phyloP scores from a whole-genome alignment of 2,113 vertebrate genomes.

The Columba janthina region DNA sequence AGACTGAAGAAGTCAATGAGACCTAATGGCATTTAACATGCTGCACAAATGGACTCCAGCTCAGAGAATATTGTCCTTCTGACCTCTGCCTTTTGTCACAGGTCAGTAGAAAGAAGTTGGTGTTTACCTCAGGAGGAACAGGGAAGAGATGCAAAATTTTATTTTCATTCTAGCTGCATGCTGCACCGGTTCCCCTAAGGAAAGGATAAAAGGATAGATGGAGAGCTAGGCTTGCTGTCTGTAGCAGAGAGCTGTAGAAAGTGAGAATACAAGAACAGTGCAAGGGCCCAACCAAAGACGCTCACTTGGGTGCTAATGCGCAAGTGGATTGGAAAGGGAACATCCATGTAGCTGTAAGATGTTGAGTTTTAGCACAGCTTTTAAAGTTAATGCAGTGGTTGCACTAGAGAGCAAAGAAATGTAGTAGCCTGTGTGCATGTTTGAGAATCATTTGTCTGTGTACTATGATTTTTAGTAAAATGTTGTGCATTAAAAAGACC shows the following conservation, averaged over 20 bases:
- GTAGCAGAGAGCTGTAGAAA: not conserved
- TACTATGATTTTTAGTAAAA: not conserved
- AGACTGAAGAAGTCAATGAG: not conserved
- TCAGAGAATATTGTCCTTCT: not conserved
- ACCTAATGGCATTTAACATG: not conserved
- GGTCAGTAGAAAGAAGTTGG: not conserved
- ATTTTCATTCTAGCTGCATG: not conserved
- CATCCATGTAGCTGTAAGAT: not conserved
- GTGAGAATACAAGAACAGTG: not conserved
- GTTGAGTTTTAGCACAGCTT: not conserved
- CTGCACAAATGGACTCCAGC: not conserved
- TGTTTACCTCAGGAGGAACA: not conserved
- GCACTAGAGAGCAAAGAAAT: not conserved
- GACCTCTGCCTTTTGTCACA: not conserved
- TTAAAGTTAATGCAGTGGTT: not conserved
- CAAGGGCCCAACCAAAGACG: not conserved
- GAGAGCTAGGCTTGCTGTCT: not conserved
- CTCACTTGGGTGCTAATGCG: not conserved
- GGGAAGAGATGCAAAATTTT: not conserved
- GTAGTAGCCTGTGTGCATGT: not conserved
- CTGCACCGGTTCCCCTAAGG: not conserved
- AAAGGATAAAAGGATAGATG: not conserved
- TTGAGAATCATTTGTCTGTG: not conserved
- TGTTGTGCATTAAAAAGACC: not conserved
- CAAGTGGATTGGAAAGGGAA: not conserved